phyloP scores from a whole-genome alignment of 2,113 vertebrate species.

The Nycticorax nycticorax region DNA sequence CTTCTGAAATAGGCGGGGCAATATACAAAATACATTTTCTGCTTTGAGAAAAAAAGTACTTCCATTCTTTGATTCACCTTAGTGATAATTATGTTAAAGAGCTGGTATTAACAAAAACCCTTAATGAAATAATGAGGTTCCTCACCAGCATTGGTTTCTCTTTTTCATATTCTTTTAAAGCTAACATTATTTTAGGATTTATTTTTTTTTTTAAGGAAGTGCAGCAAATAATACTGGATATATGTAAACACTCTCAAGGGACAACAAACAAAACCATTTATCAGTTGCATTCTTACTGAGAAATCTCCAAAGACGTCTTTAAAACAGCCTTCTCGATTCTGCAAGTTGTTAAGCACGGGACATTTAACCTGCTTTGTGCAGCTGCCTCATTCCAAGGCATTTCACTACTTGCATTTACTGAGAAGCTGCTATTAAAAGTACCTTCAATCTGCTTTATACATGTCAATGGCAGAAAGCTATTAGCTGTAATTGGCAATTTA shows the following conservation, averaged over 20 bases:
- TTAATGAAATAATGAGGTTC: conserved; percentile 1
- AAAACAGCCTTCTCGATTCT: conserved; percentile 5
- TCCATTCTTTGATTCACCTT: not conserved
- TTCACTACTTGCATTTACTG: conserved; percentile 22
- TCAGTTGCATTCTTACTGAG: conserved; percentile 15
- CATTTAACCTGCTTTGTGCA: conserved; percentile 55
- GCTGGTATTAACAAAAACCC: not conserved
- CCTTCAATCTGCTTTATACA: conserved; percentile 42
- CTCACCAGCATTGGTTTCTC: not conserved
- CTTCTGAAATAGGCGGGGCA: not conserved
- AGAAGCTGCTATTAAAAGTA: conserved; percentile 38
- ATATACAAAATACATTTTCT: not conserved
- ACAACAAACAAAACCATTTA: conserved; percentile 33
- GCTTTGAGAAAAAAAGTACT: not conserved
- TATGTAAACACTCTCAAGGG: not conserved
- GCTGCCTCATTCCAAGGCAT: conserved; percentile 42
- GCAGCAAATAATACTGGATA: not conserved
- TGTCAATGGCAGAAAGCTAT: conserved; percentile 40
- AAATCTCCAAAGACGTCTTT: conserved; percentile 20
- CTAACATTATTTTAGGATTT: not conserved
- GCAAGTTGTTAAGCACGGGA: conserved; percentile 19
- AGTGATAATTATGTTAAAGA: not conserved
- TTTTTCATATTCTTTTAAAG: not conserved
- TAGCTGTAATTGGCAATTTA: conserved; percentile 47
- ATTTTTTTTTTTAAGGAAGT: not conserved